These are phyloP conservation scores for Tolypeutes matacus DNA, from an alignment of 2,797 vertebrate species.

Conservation along the genomic window DNA sequence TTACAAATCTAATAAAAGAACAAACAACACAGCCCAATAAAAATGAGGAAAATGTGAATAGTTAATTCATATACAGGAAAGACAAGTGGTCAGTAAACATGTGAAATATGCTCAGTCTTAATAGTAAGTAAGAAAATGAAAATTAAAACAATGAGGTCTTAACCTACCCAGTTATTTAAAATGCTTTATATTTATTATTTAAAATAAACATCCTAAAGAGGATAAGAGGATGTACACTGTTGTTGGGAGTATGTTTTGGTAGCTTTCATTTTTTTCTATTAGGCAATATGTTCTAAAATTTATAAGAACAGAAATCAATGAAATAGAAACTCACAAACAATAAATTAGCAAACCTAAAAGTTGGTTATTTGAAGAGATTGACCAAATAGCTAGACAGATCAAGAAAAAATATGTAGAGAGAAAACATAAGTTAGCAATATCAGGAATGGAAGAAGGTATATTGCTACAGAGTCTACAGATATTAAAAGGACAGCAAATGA, in stretches of 20 bases:
- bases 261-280: background rate
- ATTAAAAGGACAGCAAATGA: background rate
- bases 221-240: background rate
- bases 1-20: constrained; percentile 7
- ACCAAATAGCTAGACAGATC: background rate
- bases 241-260: background rate
- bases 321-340: background rate
- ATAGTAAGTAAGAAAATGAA: background rate
- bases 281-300: background rate
- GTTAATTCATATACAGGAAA: background rate
- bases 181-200: too few relatives aligned
- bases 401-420: background rate
- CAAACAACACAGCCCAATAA: background rate
- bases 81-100: background rate
- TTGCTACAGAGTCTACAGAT: background rate
- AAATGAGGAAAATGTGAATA: background rate
- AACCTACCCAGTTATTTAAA: constrained; percentile 9
- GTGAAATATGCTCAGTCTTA: background rate
- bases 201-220: constrained; percentile 21
- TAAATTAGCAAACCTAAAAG: background rate
- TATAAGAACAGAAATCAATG: constrained; percentile 6
- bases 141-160: background rate
- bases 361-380: background rate
- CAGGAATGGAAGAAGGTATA: background rate
- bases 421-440: background rate